Evolutionary conservation across 2,113 vertebrate species (phyloP).

Genomic region (Chionis minor): DNA sequence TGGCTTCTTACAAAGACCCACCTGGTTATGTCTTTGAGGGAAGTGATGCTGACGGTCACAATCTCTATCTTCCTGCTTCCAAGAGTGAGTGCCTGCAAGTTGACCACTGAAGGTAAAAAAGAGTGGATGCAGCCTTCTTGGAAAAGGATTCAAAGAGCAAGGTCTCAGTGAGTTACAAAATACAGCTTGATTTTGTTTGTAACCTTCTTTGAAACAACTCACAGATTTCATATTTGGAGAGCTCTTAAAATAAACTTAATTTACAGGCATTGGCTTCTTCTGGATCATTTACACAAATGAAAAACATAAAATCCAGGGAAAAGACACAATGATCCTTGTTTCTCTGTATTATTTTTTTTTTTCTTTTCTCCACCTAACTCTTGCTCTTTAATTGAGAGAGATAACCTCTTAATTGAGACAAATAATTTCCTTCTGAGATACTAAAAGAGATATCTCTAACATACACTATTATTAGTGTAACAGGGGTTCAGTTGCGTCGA

Average conservation of each 20-base stretch:
- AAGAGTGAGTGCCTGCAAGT: neutral
- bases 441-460: neutral
- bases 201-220: neutral
- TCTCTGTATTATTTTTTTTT: neutral
- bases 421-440: neutral
- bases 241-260: neutral
- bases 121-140: neutral
- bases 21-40: slow-evolving; percentile 42
- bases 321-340: neutral
- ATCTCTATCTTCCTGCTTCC: slow-evolving; percentile 30
- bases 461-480: neutral
- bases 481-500: rapidly evolving
- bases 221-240: slow-evolving; percentile 11
- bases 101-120: neutral
- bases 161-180: slow-evolving; percentile 8
- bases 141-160: neutral
- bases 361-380: neutral
- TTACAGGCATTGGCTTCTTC: neutral
- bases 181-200: neutral
- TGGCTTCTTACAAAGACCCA: slow-evolving; percentile 52
- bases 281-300: slow-evolving; percentile 22
- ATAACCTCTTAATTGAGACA: neutral
- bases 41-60: slow-evolving; percentile 44
- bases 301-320: slow-evolving; percentile 11
- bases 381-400: neutral